Base-by-base conservation (phyloP, 2,797 vertebrate genomes). In the Cryptoblepharus egeriae region DNA sequence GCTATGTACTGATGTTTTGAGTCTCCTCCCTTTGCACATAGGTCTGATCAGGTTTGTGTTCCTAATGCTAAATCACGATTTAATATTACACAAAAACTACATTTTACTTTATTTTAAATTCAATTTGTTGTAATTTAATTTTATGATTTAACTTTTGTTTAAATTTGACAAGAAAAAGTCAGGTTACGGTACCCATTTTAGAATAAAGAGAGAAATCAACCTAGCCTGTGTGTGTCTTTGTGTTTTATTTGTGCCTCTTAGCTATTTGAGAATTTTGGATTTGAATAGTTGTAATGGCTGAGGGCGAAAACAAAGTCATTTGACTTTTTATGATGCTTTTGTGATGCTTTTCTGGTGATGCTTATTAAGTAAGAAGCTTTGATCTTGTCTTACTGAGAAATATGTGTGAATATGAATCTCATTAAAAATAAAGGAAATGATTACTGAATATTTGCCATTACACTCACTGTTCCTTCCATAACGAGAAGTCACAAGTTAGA, bases 371-470 rank as follows among this genome's bases (percentile, higher is more conserved):
- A n/a, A 39, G 63, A 35, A 57, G 32, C 58, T 72, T 72, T 83
- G 67, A 74, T 45, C 4, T 57, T 79, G 37, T 12, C n/a, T 79
- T 67, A 67, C 12, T 39, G 45, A 74, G 11, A 13, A 20, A 9
- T 64, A 32, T 49, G 20, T 72, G 12, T 30, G 49, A 4, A 5
- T 83, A 77, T 84, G 37, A 85, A 63, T 45, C 76, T 85, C 74
- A 79, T 49, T 74, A 79, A 77, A 82, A 4, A 57, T 57, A 82
- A 87, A 58, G 39, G 81, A 88, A 84, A 74, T 0, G 0, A 61
- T 75, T 79, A 76, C 83, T 88, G 72, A 83, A 61, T 85, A 55
- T 28, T 85, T 87, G 69, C 80, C 42, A 79, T 85, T 72, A 74
- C 39, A 52, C 85, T 88, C 39, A 52, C 85, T 88, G 58, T 55